Evolutionary conservation across 2,113 vertebrate species (phyloP), one percentile per base, ranked within the genome.

Genomic region (Prochilodus magdalenae): DNA sequence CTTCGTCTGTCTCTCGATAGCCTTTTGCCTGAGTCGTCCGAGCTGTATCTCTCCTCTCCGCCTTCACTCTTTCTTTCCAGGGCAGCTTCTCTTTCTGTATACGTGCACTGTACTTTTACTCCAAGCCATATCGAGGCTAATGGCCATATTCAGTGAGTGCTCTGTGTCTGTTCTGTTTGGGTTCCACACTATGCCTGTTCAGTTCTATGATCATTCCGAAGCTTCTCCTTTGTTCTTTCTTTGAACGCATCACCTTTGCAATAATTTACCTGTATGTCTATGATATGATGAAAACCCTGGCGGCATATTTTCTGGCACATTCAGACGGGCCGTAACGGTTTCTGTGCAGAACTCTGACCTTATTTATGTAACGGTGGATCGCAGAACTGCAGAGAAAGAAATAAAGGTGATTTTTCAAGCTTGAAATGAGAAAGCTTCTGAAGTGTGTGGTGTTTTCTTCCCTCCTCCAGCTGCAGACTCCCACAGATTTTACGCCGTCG

Each of bases 1-100:
- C 86, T 36, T 86, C 85, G 10, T 63, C 85, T 69, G 66, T 88
- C 71, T 88, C 87, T 57, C 87, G 87, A 83, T 88, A 88, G 51
- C 82, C 77, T 44, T 77, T 15, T 49, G 60, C 51, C 33, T 10
- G 47, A 62, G 40, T 63, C 40, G 0, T 12, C 59, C n/a, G 30
- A 72, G 65, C 79, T 47, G 27, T 53, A 75, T 24, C 47, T 57
- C 24, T 65, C 49, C 60, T 67, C 74, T 67, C 74, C 73, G 22
- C 59, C 63, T 69, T 57, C 72, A 59, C 27, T 30, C 47, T 49
- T 69, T 75, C 30, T 59, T 40, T 59, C 51, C 13, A 55, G 30
- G 6, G 66, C 30, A 55, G 15, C 30, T 7, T 67, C 51, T 57
- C 60, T 74, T 74, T 74, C 79, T 81, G 63, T 70, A 55, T 70